Base-by-base conservation (phyloP, 2,113 vertebrate species). In the Danio rerio region DNA sequence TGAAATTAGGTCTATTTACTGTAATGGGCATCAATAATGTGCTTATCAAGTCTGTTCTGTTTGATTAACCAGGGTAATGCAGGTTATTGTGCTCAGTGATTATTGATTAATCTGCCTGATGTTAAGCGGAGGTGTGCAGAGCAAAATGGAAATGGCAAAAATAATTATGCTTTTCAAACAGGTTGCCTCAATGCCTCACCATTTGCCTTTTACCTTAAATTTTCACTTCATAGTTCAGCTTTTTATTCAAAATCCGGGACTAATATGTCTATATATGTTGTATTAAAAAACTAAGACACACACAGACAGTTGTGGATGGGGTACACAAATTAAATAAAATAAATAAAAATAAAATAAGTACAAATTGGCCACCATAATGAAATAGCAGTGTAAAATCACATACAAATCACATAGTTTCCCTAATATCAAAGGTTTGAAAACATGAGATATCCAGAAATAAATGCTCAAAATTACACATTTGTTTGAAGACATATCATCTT, bases 1-100 rank as follows among this genome's bases (percentile, higher is more conserved):
- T 75, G n/a, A 75, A 80, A 58, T 21, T 55, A 80, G 20, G 59
- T 74, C 20, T 13, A 73, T 65, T 55, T 80, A 59, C 40, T 49
- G 4, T 63, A 53, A 83, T 31, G 55, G 20, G 58, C 56, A 59
- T 69, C 20, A 5, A 49, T 55, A 42, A 74, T 74, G n/a, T 43
- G 6, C 42, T 53, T 81, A 42, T 81, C 45, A 62, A 20, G 79
- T 50, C 45, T 62, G 55, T 68, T 61, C n/a, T 40, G 43, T 72
- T 58, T 63, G 10, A 52, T 81, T 61, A 50, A 52, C 47, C 49
- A 7, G 47, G n/a, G 15, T 58, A 43, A 80, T 50, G 18, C 13
- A 45, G 59, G 20, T 21, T 11, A 43, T 21, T 80, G n/a, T 80
- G 40, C 11, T 3, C 5, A 74, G 8, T 80, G 50, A 66, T 74